phyloP scores from a whole-genome alignment of 1,140 invertebrate genomes.

The Ptiloglossa arizonensis region DNA sequence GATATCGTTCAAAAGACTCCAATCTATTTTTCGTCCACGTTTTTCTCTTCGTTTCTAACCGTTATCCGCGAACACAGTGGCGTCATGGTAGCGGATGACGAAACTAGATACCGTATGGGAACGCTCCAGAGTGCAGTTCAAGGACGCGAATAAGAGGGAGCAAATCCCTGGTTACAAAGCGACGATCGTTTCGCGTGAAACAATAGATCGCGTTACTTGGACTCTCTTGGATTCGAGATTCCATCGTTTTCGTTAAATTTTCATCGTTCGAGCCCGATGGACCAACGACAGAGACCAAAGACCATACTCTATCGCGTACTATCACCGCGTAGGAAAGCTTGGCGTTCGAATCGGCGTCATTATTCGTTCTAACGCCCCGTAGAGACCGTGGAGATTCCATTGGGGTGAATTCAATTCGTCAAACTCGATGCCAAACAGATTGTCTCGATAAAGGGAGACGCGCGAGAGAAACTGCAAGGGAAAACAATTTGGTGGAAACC shows the following conservation, averaged over 20 bases:
- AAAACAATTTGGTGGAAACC: background rate
- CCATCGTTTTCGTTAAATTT: background rate
- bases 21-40: background rate
- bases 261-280: constrained; percentile 18
- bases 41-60: background rate
- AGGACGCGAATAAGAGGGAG: background rate
- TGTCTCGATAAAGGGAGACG: constrained; percentile 24
- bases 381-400: background rate
- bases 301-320: constrained; percentile 15
- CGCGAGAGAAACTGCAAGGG: constrained; percentile 2
- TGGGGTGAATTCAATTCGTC: constrained; percentile 60
- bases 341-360: constrained; percentile 41
- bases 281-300: background rate
- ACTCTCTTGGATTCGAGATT: no score
- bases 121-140: background rate
- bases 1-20: background rate
- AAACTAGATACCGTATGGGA: constrained; percentile 10
- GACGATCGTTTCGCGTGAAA: background rate
- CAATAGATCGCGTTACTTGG: no score
- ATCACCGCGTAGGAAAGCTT: constrained; percentile 35
- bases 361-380: constrained; percentile 33
- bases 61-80: background rate
- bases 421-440: constrained; percentile 55
- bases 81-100: background rate
- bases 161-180: no score